Evolutionary conservation across 2,113 vertebrate genomes (phyloP).

Genomic region (Heliornis fulica): DNA sequence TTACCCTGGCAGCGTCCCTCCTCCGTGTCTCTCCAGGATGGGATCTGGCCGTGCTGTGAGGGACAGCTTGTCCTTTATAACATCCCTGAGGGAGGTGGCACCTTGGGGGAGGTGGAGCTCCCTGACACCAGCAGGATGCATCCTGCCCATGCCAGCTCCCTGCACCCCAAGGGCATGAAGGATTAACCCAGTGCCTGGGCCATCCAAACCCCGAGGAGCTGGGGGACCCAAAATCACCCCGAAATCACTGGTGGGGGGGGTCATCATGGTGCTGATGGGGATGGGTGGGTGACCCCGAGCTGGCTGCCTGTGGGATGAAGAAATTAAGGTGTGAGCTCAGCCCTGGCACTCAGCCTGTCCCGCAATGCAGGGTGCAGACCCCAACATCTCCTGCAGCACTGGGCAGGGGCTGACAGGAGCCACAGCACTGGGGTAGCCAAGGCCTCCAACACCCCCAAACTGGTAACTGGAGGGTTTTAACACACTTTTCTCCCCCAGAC

Average conservation of each 20-base stretch:
- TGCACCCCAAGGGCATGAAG: not conserved
- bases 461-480: accelerated
- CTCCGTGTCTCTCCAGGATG: not conserved
- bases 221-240: not conserved
- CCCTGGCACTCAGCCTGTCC: not conserved
- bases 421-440: accelerated
- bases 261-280: accelerated
- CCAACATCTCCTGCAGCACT: not conserved
- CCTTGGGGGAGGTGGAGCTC: conserved; percentile 5
- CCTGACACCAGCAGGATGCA: accelerated
- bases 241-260: not conserved
- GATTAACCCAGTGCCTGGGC: not conserved
- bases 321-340: not conserved
- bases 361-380: not conserved
- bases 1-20: not conserved
- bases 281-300: too few species aligned
- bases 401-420: accelerated
- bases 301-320: not conserved
- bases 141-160: not conserved
- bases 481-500: accelerated
- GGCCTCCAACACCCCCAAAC: not conserved
- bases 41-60: not conserved
- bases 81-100: not conserved
- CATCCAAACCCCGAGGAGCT: not conserved
- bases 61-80: not conserved